Percentiles rank a stretch among this genome's conserved stretches.
Evolutionary conservation across 2,888 invertebrate species (phyloP).

Genomic region (Brenthis ino): DNA sequence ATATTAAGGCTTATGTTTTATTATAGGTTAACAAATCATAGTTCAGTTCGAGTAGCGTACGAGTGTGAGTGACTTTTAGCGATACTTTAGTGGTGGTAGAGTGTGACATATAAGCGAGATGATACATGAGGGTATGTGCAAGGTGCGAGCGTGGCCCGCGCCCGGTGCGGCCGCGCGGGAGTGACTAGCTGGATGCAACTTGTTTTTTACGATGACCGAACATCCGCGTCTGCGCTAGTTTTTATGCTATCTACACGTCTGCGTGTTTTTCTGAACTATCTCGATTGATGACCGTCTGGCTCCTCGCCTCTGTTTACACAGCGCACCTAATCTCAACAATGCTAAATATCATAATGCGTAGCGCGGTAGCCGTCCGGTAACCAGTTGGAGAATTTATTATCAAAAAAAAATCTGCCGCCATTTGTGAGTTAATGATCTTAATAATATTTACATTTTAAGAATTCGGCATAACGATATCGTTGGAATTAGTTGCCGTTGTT

Average conservation of each 20-base stretch:
- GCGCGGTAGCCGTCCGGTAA: constrained; percentile 52
- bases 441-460: constrained; percentile 19
- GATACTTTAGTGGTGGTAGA: background rate
- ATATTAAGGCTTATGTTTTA: background rate
- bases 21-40: too few relatives aligned
- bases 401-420: constrained; percentile 27
- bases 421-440: constrained; percentile 31
- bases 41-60: background rate
- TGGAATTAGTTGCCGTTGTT: constrained; percentile 15
- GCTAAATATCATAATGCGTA: constrained; percentile 54
- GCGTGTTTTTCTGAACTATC: constrained; percentile 63
- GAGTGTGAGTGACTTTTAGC: background rate
- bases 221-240: constrained; percentile 73
- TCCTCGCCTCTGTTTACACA: constrained; percentile 56
- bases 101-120: background rate
- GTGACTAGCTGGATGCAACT: constrained; percentile 62
- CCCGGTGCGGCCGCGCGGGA: constrained; percentile 36
- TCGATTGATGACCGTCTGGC: constrained; percentile 69
- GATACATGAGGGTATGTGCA: background rate
- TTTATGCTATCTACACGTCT: constrained; percentile 59
- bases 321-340: constrained; percentile 42
- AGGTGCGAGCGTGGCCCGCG: background rate
- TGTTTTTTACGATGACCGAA: constrained; percentile 59
- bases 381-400: constrained; percentile 37
- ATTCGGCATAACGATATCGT: constrained; percentile 22